phyloP scores from a whole-genome alignment of 2,113 vertebrate genomes.

The Cariama cristata region DNA sequence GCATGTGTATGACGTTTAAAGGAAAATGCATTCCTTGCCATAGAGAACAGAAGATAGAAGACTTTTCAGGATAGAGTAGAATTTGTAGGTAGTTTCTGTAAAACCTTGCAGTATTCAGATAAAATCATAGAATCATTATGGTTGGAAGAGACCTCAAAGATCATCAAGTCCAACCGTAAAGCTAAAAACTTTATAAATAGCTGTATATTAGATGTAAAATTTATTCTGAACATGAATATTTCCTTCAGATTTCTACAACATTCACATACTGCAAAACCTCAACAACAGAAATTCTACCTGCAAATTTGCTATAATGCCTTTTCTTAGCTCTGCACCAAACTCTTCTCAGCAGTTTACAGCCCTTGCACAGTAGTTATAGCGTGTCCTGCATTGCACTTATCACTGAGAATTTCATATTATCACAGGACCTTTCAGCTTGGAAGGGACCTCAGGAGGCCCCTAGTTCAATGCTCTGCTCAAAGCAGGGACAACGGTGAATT shows the following conservation, averaged over 20 bases:
- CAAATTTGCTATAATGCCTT: neutral
- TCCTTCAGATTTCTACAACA: neutral
- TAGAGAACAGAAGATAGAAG: neutral
- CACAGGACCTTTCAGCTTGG: neutral
- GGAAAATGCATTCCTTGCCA: neutral
- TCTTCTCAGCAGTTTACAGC: neutral
- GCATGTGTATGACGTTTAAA: neutral
- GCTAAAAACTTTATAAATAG: neutral
- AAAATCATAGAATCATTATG: no score
- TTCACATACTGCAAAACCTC: neutral
- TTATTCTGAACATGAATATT: neutral
- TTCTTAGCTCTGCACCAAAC: neutral
- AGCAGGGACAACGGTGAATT: neutral
- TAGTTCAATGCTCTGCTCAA: neutral
- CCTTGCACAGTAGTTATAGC: neutral
- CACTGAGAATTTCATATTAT: neutral
- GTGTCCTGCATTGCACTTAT: neutral
- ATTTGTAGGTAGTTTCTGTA: neutral
- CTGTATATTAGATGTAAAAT: neutral
- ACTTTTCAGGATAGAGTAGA: neutral
- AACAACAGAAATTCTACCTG: neutral
- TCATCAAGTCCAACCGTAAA: neutral
- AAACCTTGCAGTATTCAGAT: neutral
- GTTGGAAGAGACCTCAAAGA: no score
- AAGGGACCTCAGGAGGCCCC: neutral